Evolutionary conservation across 1,140 invertebrate species (phyloP), one percentile per base, ranked within the genome.

Genomic region (Eupristina koningsbergeri): DNA sequence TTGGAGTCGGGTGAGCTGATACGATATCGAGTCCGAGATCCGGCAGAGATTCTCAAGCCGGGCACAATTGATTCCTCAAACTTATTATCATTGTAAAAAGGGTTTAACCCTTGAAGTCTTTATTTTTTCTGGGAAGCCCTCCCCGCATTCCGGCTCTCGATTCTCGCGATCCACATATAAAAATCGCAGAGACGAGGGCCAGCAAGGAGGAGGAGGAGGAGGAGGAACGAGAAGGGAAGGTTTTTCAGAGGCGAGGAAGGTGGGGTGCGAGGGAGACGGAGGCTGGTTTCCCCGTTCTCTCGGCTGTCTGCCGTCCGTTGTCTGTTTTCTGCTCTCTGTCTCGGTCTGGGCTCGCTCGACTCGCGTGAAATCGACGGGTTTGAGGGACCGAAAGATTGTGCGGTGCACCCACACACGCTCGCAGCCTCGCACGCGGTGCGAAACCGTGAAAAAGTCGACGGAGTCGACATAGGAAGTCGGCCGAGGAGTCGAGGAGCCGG

Each of bases 371-470:
- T 71, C 45, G 31, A 71, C 73, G 41, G 36, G 47, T 29, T 34
- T 53, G 3, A 41, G 71, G 41, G 26, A 47, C 39, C 6, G 41
- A 41, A 45, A n/a, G 9, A n/a, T n/a, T n/a, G n/a, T 3, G 26
- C 13, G 1, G 47, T 31, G 73, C 47, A 50, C 47, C 47, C 47
- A 50, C 47, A 50, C 47, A 15, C 3, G 41, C 22, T 39, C 41
- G 3, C 1, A 36, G 45, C 45, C 31, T 9, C 50, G 22, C 39
- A 78, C 41, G 45, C 45, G 31, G 71, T 47, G 76, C 63, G 76
- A 84, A 78, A 84, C 47, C 81, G 81, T 79, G 81, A 83, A 83
- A 78, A 83, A 83, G n/a, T n/a, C n/a, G n/a, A n/a, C n/a, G n/a
- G 11, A 45, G 82, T 71, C 81, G 71, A 76, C 39, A 64, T 78